phyloP scores from a whole-genome alignment of 2,888 invertebrate genomes.

The Crepidodera aurea region DNA sequence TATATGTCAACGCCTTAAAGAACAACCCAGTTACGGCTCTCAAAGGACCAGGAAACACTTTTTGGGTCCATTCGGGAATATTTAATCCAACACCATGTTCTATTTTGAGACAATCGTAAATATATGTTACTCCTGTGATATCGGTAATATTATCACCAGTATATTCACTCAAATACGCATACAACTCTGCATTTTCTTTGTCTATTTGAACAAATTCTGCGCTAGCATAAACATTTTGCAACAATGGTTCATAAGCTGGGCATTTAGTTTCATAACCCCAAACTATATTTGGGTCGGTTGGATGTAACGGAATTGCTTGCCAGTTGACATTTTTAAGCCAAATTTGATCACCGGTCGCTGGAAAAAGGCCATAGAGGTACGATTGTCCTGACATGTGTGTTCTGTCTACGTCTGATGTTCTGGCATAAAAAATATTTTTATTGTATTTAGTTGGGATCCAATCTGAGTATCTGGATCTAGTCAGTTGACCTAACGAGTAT shows the following conservation, averaged over 20 bases:
- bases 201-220: conserved; percentile 51
- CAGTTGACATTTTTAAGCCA: conserved; percentile 70
- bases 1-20: not conserved
- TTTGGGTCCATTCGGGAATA: conserved; percentile 19
- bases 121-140: conserved; percentile 58
- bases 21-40: not conserved
- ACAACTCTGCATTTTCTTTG: conserved; percentile 66
- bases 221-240: not conserved
- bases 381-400: conserved; percentile 84
- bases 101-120: conserved; percentile 71
- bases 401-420: conserved; percentile 83
- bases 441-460: conserved; percentile 64
- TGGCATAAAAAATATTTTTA: conserved; percentile 64
- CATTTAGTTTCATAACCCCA: not conserved
- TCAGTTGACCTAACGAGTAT: conserved; percentile 74
- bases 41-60: conserved; percentile 21
- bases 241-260: conserved; percentile 1
- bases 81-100: conserved; percentile 57
- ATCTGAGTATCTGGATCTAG: conserved; percentile 72
- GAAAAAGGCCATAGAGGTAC: conserved; percentile 77
- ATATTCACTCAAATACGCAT: conserved; percentile 68
- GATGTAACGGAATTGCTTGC: conserved; percentile 79
- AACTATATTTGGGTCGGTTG: conserved; percentile 62
- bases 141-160: conserved; percentile 67
- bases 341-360: conserved; percentile 64